Conservation (phyloP, 2,888 invertebrate genomes). For the Lagria hirta region DNA sequence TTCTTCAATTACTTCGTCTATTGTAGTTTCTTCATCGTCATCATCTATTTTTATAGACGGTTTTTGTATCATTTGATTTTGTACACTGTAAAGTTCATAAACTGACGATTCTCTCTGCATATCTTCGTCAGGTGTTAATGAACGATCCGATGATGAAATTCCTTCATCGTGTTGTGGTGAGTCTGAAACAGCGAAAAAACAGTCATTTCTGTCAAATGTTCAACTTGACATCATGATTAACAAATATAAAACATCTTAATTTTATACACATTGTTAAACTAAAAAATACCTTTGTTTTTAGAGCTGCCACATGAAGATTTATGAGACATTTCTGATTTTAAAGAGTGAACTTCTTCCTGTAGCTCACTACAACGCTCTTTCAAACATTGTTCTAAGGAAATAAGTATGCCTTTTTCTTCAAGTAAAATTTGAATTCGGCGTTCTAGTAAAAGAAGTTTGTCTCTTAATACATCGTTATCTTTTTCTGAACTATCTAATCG, state of each 20-base stretch:
- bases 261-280: too few relatives aligned
- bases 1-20: conserved; percentile 86
- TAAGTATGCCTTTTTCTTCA: conserved; percentile 74
- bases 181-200: conserved; percentile 35
- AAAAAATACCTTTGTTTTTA: conserved; percentile 59
- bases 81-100: conserved; percentile 63
- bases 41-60: conserved; percentile 38
- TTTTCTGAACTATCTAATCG: conserved; percentile 71
- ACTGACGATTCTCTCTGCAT: conserved; percentile 62
- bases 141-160: conserved; percentile 81
- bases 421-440: conserved; percentile 72
- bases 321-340: conserved; percentile 60
- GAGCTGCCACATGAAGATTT: conserved; percentile 59
- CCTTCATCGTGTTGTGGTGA: conserved; percentile 86
- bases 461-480: conserved; percentile 64
- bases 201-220: too few relatives aligned
- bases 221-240: too few relatives aligned
- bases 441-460: conserved; percentile 70
- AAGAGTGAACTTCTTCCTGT: conserved; percentile 68
- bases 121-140: conserved; percentile 72
- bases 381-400: conserved; percentile 72
- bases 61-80: conserved; percentile 56
- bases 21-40: conserved; percentile 78
- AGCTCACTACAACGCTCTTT: conserved; percentile 76
- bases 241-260: too few relatives aligned